Base-by-base conservation (phyloP, 2,888 invertebrate species). In the Ennomos erosarius region DNA sequence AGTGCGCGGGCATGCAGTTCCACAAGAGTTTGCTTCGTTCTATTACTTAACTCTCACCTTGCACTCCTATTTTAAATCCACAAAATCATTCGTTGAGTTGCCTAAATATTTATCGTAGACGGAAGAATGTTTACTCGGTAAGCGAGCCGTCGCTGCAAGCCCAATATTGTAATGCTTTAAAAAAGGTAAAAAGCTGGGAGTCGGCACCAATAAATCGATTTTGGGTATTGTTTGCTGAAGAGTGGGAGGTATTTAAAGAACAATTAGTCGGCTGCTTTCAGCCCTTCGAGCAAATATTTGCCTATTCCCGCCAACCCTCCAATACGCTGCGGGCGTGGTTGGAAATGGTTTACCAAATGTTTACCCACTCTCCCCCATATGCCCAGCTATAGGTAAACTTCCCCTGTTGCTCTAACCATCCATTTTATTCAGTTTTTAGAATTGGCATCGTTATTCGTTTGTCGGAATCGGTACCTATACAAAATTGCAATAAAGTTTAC, bases 201-300 rank as follows among this genome's bases (percentile, higher is more conserved):
- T 82, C 81, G 78, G 80, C 80, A 80, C 80, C 79, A 82, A 84
- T 85, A 88, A 90, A 90, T 90, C 87, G 87, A 86, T 88, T 88
- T 86, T 74, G 76, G 82, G 83, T 86, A 81, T 89, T 86, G 91
- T 91, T 91, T 83, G 78, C 65, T 69, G 80, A 85, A 87, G 88
- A 88, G 85, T 84, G 85, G 87, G 83, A 78, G 86, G 85, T 91
- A 90, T 91, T 91, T 91, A 91, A 90, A 90, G 88, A 89, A 86
- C 91, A 91, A 91, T 91, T 91, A 91, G 91, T 87, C 87, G 88
- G 84, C 81, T 85, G 88, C 88, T 85, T 84, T 81, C 87, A 85
- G 84, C 88, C 88, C 88, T 85, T 75, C 73, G 78, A 84, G 78
- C 85, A 90, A 91, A 90, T 90, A 89, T 90, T 90, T 88, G 89